Base-by-base conservation (phyloP, 2,797 vertebrate genomes). In the Heteromormyrus szaboi region DNA sequence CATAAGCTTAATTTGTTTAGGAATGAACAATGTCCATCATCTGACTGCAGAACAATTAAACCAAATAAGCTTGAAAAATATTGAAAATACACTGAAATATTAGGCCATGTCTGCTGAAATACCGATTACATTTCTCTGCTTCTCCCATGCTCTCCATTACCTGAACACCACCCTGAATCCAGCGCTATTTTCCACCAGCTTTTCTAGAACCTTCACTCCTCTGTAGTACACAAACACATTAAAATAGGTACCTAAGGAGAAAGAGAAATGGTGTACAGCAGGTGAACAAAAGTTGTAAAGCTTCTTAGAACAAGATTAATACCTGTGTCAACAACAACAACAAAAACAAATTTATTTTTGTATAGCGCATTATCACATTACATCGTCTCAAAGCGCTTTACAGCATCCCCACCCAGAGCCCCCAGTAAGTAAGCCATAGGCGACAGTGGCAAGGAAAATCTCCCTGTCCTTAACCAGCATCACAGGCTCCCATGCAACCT, bases 181-280 rank as follows among this genome's bases (percentile, higher is more conserved):
- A 4, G 85, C 50, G 0, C 93, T 93, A 81, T 96, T 96, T 46
- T 89, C 88, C 85, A 97, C 92, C 33, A 93, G 19, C 62, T 94
- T 88, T 89, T 95, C 93, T 4, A 91, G 92, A 79, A 97, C 95
- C 88, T 92, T 94, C 88, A 84, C 92, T 19, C 98, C 97, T 91
- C 96, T 94, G 93, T 97, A 98, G 94, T 95, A 97, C 79, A 95
- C 94, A 0, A 89, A 91, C 88, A 98, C 93, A 88, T 90, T 95
- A 53, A 96, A 97, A 2, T 96, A 89, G 54, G 96, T 95, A 62
- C 90, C 97, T 97, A 91, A 46, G 1, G 48, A 0, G 25, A 88
- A 84, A 14, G 90, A 51, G 90, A 59, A 72, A 25, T 0, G 37
- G 79, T 14, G 7, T 29, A 48, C 14, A 25, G n/a, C 37, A 50